Evolutionary conservation across 2,797 vertebrate species (phyloP), one percentile per base, ranked within the genome.

Genomic region (Phyllotis vaccarum): DNA sequence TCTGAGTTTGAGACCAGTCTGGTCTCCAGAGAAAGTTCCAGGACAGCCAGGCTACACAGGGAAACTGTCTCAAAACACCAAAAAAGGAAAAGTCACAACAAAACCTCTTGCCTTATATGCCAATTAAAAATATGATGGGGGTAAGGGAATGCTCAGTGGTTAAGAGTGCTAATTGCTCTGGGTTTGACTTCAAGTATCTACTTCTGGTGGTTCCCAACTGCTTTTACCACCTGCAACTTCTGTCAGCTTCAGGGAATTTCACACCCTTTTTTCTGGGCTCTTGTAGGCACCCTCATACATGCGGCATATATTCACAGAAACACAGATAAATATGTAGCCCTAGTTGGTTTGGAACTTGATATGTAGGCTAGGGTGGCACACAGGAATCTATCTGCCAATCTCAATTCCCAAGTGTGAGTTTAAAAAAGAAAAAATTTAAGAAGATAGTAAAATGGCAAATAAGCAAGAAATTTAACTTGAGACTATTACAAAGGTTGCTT

Each of bases 391-490:
- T 49, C 46, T 49, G 49, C 31, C 31, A 9, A 16, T 46, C 46
- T 52, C 4, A 9, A 21, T 27, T 68, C 21, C 62, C 62, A 86
- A 86, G 46, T 68, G 22, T 4, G 66, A 34, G 7, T 29, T 66
- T 85, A 34, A 52, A 27, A 85, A 70, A 91, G 82, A 43, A 82
- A 92, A 79, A 46, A 74, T 49, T 96, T 93, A 37, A 93, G 31
- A 46, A 76, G 75, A 86, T 49, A 91, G 72, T 34, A 94, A 96
- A 87, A 10, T 49, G 56, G 21, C 46, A 93, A 27, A 90, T 78
- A 49, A 22, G 81, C 3, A 81, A 17, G 27, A 68, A 91, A 82
- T 70, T 86, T 2, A 76, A 94, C 87, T 85, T 34, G 87, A 93
- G 90, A 56, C 27, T 54, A 94, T 46, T 68, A 6, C 43, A 93